These are phyloP conservation scores for Apocheima hispidaria DNA, from an alignment of 2,888 invertebrate genomes.

Conservation along the genomic window DNA sequence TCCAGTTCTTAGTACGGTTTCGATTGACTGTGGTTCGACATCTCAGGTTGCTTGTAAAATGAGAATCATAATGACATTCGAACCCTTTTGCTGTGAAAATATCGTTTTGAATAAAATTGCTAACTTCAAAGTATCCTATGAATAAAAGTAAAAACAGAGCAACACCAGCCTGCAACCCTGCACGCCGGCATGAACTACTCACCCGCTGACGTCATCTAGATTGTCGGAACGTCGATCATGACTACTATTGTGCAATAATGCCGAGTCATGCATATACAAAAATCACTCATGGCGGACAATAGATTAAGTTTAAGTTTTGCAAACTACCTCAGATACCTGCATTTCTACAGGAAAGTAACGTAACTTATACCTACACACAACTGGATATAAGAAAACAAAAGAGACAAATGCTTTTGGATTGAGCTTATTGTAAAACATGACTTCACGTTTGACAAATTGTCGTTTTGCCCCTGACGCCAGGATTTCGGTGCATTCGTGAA, in stretches of 20 bases:
- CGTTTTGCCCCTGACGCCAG: not conserved
- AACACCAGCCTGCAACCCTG: conserved; percentile 24
- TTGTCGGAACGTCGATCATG: conserved; percentile 26
- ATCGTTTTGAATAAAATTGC: not conserved
- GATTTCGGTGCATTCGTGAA: not conserved
- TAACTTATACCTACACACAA: not conserved
- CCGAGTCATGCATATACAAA: conserved; percentile 32
- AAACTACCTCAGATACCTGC: conserved; percentile 19
- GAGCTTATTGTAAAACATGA: conserved; percentile 5
- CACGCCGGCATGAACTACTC: conserved; percentile 15
- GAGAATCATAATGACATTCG: too few species aligned
- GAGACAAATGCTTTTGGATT: not conserved
- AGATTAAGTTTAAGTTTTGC: conserved; percentile 21
- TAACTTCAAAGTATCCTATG: not conserved
- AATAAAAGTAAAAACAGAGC: conserved; percentile 18
- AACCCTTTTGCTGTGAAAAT: not conserved
- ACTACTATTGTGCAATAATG: conserved; percentile 34
- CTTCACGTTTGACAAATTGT: not conserved
- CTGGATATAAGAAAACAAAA: not conserved
- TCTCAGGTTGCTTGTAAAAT: too few species aligned
- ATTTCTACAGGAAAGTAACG: conserved; percentile 19
- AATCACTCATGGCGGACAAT: conserved; percentile 23
- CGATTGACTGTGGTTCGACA: too few species aligned
- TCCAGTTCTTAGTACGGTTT: too few species aligned
- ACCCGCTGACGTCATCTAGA: conserved; percentile 30